Conservation (phyloP, 2,113 vertebrate species). For the Etheostoma cragini region DNA sequence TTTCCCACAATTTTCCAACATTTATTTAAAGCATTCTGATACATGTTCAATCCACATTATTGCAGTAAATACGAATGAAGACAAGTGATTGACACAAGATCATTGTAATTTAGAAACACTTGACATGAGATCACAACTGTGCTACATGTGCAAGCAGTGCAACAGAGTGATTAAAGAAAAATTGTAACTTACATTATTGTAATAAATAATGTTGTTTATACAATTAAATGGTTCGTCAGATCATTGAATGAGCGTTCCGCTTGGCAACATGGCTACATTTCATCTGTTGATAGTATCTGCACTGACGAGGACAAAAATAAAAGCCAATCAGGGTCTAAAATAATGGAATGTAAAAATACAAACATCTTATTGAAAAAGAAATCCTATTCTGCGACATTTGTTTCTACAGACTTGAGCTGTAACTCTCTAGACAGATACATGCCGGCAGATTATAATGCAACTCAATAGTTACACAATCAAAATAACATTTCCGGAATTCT, state of each 20-base stretch:
- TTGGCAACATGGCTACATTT: background rate
- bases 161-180: background rate
- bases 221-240: background rate
- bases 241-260: background rate
- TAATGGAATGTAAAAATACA: background rate
- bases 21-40: background rate
- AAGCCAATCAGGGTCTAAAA: background rate
- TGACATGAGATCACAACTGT: background rate
- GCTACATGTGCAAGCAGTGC: slow-evolving; percentile 20
- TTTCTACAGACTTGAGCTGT: background rate
- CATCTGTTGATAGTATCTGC: background rate
- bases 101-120: slow-evolving; percentile 7
- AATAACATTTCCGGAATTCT: background rate
- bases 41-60: background rate
- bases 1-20: background rate
- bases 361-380: background rate
- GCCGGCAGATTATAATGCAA: background rate
- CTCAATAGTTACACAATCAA: background rate
- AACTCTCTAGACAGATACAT: background rate
- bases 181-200: background rate
- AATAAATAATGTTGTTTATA: slow-evolving; percentile 15
- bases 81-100: background rate
- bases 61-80: background rate
- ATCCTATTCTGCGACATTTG: background rate
- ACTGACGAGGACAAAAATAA: background rate